A percentile compares a stretch with the other conserved stretches of the same genome.
phyloP scores from a whole-genome alignment of 2,888 invertebrate genomes.

The Idaea aversata region DNA sequence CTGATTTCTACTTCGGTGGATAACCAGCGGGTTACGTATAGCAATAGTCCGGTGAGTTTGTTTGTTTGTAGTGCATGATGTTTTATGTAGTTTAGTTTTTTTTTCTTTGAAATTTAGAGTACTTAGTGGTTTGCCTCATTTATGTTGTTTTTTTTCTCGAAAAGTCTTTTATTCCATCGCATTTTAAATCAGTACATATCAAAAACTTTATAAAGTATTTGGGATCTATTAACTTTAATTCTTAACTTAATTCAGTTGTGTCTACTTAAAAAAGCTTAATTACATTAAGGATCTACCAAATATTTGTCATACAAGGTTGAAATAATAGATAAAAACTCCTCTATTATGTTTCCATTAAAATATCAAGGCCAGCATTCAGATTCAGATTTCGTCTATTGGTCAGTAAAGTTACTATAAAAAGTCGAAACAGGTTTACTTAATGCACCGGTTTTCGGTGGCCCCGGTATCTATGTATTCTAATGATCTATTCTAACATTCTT shows the following conservation, averaged over 20 bases:
- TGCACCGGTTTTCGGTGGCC: constrained; percentile 33
- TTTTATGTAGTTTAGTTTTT: not conserved
- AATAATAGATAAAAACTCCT: not conserved
- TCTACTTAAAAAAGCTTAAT: constrained; percentile 7
- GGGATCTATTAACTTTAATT: no score
- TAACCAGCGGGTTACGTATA: constrained; percentile 65
- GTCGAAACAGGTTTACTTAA: constrained; percentile 45
- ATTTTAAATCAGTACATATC: no score
- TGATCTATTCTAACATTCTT: constrained; percentile 23
- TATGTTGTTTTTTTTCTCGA: no score
- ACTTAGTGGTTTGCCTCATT: no score
- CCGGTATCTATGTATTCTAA: constrained; percentile 19
- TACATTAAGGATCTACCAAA: not conserved
- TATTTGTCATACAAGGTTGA: not conserved
- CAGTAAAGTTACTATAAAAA: constrained; percentile 34
- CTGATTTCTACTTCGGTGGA: constrained; percentile 70
- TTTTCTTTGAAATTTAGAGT: not conserved
- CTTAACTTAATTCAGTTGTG: no score
- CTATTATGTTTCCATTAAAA: constrained; percentile 4
- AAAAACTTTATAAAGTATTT: no score
- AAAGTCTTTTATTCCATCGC: no score
- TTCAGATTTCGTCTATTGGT: constrained; percentile 27
- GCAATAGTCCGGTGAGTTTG: constrained; percentile 61
- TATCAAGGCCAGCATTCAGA: constrained; percentile 32
- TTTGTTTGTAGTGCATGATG: not conserved